Evolutionary conservation across 2,113 vertebrate genomes (phyloP), one percentile per base, ranked within the genome.

Genomic region (Labrus mixtus): DNA sequence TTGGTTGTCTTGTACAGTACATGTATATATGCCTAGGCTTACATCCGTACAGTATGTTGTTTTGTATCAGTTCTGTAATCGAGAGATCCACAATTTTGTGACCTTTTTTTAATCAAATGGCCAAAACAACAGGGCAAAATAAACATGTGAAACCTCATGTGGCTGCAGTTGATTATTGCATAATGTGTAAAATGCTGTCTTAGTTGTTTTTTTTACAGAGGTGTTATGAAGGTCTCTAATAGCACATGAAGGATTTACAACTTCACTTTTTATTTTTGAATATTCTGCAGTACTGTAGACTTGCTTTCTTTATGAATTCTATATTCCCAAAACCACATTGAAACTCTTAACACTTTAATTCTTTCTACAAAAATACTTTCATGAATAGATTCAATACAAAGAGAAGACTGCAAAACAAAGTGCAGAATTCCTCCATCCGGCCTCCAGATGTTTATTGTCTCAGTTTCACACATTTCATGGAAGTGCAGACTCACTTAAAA

Each of bases 361-460:
- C 33, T 57, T 87, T 68, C 39, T 55, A 74, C 46, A 89, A 76
- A 79, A 36, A 69, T 46, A 25, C 10, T 10, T 68, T 67, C 3
- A 57, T 51, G 16, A 46, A 64, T 68, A 81, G 74, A 67, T 65
- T 0, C 1, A 76, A 19, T 22, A 60, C 48, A 74, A 79, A 79
- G 58, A 86, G 64, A 56, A 82, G 54, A 87, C 48, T 51, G 54
- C 50, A 76, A 36, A 79, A 67, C 63, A 39, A 55, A 45, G 43
- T 68, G 73, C 61, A 60, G 50, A 63, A 29, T 43, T 86, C 81
- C 74, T 88, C 74, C 82, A 78, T 62, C 76, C 82, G 82, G 85
- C 73, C 79, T 91, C 71, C 78, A 90, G 90, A 79, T 89, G 85
- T 95, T 95, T 94, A 94, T 94, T 94, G 80, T 77, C 84, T 89